phyloP scores from a whole-genome alignment of 2,113 vertebrate genomes.

The Lepisosteus oculatus region DNA sequence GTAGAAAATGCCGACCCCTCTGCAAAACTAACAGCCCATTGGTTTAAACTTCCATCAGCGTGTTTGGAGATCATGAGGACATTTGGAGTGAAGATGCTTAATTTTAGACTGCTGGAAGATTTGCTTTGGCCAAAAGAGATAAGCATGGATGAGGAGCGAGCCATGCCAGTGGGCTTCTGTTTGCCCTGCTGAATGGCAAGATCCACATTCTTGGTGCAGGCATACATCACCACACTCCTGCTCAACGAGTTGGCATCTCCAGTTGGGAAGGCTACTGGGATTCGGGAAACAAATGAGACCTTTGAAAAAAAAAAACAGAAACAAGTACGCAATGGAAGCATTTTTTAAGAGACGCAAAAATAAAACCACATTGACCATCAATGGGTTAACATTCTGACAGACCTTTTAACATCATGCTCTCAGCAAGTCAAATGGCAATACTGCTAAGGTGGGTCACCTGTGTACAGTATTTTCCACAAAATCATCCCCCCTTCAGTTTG shows the following conservation, averaged over 20 bases:
- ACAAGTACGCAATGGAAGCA: not conserved
- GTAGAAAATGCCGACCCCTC: constrained; percentile 96
- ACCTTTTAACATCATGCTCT: too few relatives aligned
- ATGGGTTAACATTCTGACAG: too few relatives aligned
- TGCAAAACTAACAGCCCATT: constrained; percentile 94
- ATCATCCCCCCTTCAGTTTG: too few relatives aligned
- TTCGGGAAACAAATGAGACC: constrained; percentile 97
- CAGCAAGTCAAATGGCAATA: too few relatives aligned
- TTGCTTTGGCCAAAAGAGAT: constrained; percentile 77
- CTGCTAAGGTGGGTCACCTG: too few relatives aligned
- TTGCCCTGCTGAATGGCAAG: constrained; percentile 92
- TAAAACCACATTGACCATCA: not conserved
- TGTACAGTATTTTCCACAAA: too few relatives aligned
- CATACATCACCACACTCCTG: constrained; percentile 95
- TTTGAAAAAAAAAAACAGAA: constrained; percentile 47
- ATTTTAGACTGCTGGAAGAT: constrained; percentile 77
- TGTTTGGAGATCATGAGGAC: constrained; percentile 99
- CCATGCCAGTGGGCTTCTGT: constrained; percentile 75
- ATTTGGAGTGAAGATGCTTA: constrained; percentile 94
- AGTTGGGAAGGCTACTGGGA: constrained; percentile 93
- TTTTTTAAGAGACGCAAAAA: not conserved
- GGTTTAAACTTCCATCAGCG: constrained; percentile 91
- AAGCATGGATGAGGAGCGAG: constrained; percentile 81
- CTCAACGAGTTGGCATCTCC: constrained; percentile 95
- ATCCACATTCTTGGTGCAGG: constrained; percentile 95